Base-by-base conservation (phyloP, 2,888 invertebrate species). In the Patella caerulea region DNA sequence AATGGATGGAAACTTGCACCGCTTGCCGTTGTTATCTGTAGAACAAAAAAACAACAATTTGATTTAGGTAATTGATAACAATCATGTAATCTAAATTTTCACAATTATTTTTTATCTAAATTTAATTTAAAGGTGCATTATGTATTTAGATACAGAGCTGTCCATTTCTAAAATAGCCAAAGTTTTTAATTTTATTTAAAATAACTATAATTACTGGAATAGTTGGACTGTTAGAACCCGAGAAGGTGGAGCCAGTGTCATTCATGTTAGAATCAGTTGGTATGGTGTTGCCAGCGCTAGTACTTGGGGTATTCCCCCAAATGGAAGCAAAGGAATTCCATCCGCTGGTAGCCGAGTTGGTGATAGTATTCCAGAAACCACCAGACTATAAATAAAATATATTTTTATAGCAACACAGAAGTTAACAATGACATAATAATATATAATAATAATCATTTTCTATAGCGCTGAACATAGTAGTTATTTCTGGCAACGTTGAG, bases 351-450 rank as follows among this genome's bases (percentile, higher is more conserved):
- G 88, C 88, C 74, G 87, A 85, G 80, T 86, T 86, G 15, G 87
- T 88, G 80, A 89, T 83, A 1, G 87, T 85, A 77, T 85, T 88
- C 88, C 88, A 89, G 59, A 89, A 81, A 24, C 88, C 78, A 76
- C 80, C 84, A 56, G 79, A 71, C 70, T 81, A 78, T 73, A 81
- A 79, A 56, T 55, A 53, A 65, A 74, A 29, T 45, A 45, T 45
- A 45, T 45, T 1, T 7, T 45, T 45, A 45, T 45, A 1, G 45
- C 45, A 45, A 45, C 45, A 45, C 45, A 45, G 45, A 45, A 45
- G 5, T 45, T 45, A 45, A 45, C 7, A 45, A 45, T 9, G 9
- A 45, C 7, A 45, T 9, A 45, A 0, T 1, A 4, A 45, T 45
- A 45, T 45, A 4, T 34, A 34, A 34, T 34, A 34, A 4, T 4